phyloP scores from a whole-genome alignment of 2,888 invertebrate species.

The Erebia epiphron region DNA sequence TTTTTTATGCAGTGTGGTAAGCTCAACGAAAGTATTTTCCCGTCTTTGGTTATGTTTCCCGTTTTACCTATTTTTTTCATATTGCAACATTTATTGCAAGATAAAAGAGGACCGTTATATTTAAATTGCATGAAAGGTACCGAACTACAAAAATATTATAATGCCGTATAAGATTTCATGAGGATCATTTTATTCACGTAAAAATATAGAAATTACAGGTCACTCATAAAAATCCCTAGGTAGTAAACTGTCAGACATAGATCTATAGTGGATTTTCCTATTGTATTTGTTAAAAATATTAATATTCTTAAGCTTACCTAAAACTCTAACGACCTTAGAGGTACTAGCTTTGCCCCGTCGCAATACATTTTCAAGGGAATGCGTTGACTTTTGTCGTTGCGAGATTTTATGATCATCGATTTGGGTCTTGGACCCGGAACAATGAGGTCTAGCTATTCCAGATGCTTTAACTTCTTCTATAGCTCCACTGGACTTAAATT shows the following conservation, averaged over 20 bases:
- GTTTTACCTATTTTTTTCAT: neutral
- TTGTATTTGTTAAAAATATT: neutral
- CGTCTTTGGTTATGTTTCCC: too few relatives aligned
- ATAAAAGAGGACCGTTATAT: neutral
- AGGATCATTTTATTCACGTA: neutral
- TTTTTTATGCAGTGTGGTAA: constrained; percentile 19
- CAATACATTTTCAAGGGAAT: neutral
- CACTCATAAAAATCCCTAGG: constrained; percentile 18
- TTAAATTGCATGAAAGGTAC: neutral
- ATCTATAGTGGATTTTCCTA: constrained; percentile 5
- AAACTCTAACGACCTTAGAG: neutral
- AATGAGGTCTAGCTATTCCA: neutral
- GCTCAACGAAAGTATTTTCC: neutral
- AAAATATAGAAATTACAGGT: neutral
- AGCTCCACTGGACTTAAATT: neutral
- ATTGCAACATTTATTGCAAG: neutral
- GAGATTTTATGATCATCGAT: neutral
- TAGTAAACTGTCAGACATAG: constrained; percentile 16
- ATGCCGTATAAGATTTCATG: neutral
- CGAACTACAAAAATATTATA: constrained; percentile 3
- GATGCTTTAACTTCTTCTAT: neutral
- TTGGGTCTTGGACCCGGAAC: neutral
- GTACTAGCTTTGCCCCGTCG: neutral
- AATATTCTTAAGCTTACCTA: constrained; percentile 4
- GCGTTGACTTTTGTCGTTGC: neutral